phyloP scores from a whole-genome alignment of 2,797 vertebrate genomes.

The Manis crassicaudata region DNA sequence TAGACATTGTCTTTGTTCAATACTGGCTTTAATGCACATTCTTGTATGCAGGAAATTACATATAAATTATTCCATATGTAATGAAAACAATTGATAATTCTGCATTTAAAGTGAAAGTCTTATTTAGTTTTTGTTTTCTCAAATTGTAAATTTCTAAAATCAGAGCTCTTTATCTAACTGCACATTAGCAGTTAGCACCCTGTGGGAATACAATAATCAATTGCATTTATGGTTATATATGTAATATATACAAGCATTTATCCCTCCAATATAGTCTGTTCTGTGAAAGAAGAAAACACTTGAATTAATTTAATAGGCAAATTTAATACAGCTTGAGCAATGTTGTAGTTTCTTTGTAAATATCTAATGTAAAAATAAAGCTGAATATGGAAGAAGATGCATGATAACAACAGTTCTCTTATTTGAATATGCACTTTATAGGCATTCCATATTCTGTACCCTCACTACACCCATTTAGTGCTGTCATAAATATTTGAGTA shows the following conservation, averaged over 20 bases:
- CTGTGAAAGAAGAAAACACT: conserved; percentile 41
- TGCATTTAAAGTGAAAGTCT: conserved; percentile 41
- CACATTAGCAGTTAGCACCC: conserved; percentile 13
- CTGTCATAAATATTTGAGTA: conserved; percentile 76
- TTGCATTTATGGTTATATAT: conserved; percentile 56
- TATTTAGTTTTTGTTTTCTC: conserved; percentile 24
- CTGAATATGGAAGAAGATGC: neutral
- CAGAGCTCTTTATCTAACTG: conserved; percentile 40
- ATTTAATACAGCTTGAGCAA: conserved; percentile 59
- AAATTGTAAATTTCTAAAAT: conserved; percentile 62
- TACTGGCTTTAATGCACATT: neutral
- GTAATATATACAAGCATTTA: conserved; percentile 49
- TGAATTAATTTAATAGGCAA: conserved; percentile 64
- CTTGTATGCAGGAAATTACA: neutral
- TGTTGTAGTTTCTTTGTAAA: conserved; percentile 61
- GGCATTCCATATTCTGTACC: conserved; percentile 19
- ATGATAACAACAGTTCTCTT: conserved; percentile 33
- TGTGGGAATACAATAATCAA: conserved; percentile 42
- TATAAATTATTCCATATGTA: conserved; percentile 35
- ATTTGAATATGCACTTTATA: conserved; percentile 67
- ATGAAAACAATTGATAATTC: conserved; percentile 51
- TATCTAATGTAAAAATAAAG: neutral
- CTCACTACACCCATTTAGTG: conserved; percentile 60
- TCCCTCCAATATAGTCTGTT: conserved; percentile 41
- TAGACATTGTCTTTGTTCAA: neutral